A percentile compares a stretch with the other conserved stretches of the same genome.
Evolutionary conservation across 2,113 vertebrate species (phyloP).

Genomic region (Amphiprion ocellaris): DNA sequence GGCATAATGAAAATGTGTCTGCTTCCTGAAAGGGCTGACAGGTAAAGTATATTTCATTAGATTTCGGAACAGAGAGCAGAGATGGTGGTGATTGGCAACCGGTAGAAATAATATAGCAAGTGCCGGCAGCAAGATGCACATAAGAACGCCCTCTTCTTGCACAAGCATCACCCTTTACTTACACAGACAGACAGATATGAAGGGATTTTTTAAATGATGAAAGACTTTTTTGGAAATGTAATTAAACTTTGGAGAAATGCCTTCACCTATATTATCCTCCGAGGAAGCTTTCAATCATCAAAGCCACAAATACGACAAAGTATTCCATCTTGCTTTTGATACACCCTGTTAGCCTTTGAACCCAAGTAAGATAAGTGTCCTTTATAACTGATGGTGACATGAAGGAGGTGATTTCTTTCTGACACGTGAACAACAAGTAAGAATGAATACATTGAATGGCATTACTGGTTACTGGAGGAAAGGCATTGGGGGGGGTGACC

Average conservation of each 20-base stretch:
- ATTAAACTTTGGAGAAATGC: slow-evolving; percentile 44
- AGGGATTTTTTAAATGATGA: slow-evolving; percentile 26
- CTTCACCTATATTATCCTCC: slow-evolving; percentile 32
- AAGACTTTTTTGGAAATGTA: slow-evolving; percentile 22
- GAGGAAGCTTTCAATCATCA: slow-evolving; percentile 48
- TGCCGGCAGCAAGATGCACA: slow-evolving; percentile 38
- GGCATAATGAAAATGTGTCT: slow-evolving; percentile 72
- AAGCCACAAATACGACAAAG: slow-evolving; percentile 28
- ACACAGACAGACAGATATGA: slow-evolving; percentile 11
- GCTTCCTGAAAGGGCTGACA: slow-evolving; percentile 63
- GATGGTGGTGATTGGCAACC: slow-evolving; percentile 71
- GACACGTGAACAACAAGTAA: slow-evolving; percentile 22
- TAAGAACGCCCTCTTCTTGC: not conserved
- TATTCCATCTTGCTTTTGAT: slow-evolving; percentile 56
- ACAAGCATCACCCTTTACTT: slow-evolving; percentile 4
- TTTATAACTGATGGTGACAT: slow-evolving; percentile 44
- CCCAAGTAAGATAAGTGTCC: slow-evolving; percentile 47
- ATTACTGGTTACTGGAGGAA: slow-evolving; percentile 20
- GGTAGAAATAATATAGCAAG: slow-evolving; percentile 52
- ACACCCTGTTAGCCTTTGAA: slow-evolving; percentile 67
- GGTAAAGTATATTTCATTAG: slow-evolving; percentile 76
- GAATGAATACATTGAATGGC: slow-evolving; percentile 5
- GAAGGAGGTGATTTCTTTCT: slow-evolving; percentile 8
- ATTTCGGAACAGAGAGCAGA: slow-evolving; percentile 48
- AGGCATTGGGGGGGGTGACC: not conserved